Evolutionary conservation across 2,888 invertebrate species (phyloP).

Genomic region (Drosophila setosimentum): DNA sequence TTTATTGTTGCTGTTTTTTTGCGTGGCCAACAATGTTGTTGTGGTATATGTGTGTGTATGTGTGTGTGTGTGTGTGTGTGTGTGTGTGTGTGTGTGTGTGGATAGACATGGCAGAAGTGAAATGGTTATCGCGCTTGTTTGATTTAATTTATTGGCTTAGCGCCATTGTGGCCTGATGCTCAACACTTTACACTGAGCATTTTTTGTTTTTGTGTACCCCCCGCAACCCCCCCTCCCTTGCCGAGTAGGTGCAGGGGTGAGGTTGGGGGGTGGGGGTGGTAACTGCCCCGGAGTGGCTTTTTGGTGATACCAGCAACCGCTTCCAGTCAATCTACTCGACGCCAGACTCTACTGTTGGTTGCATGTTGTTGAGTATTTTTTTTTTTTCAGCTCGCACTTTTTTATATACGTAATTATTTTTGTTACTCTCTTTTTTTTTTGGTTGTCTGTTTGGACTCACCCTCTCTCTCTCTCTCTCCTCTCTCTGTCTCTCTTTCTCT

Average conservation of each 20-base stretch:
- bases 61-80: constrained; percentile 7
- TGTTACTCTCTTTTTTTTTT: not conserved
- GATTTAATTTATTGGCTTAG: constrained; percentile 83
- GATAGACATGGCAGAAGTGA: constrained; percentile 75
- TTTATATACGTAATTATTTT: constrained; percentile 52
- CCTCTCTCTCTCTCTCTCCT: constrained; percentile 12
- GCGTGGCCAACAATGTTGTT: constrained; percentile 47
- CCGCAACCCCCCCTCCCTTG: not conserved
- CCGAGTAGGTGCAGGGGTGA: not conserved
- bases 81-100: constrained; percentile 40
- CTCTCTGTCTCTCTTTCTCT: constrained; percentile 21
- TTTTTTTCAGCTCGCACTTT: constrained; percentile 45
- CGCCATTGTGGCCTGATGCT: constrained; percentile 82
- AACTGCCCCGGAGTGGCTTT: constrained; percentile 60
- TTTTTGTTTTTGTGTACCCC: constrained; percentile 15
- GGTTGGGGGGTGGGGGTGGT: not conserved
- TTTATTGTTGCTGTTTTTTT: constrained; percentile 60
- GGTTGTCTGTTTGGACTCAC: not conserved
- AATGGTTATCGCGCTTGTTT: constrained; percentile 80
- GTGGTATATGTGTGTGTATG: constrained; percentile 4
- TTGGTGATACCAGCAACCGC: constrained; percentile 52
- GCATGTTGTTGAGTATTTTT: constrained; percentile 52
- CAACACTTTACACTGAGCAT: constrained; percentile 72
- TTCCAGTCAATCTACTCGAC: constrained; percentile 70
- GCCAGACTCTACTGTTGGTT: constrained; percentile 56